These are phyloP conservation scores for Tiliacea citrago DNA, from an alignment of 2,888 invertebrate species.

Conservation along the genomic window DNA sequence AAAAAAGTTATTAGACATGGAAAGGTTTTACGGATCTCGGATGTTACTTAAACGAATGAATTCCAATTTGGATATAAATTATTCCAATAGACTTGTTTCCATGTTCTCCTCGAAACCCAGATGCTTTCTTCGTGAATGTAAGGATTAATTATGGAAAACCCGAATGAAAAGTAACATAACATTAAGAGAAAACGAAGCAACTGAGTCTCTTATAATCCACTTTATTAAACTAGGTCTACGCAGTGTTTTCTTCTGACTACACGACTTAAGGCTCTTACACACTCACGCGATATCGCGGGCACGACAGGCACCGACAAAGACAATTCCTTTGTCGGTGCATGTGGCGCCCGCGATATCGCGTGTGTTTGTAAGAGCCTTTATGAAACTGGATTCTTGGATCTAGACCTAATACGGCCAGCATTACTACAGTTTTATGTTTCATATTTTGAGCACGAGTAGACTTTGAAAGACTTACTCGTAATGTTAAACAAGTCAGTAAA, in stretches of 20 bases:
- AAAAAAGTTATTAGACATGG: constrained; percentile 67
- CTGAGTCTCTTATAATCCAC: constrained; percentile 1
- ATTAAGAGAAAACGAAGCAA: constrained; percentile 20
- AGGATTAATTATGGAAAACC: constrained; percentile 31
- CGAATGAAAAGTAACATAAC: constrained; percentile 21
- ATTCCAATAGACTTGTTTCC: constrained; percentile 59
- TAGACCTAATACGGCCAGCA: constrained; percentile 19
- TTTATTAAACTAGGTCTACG: not conserved
- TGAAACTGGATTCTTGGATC: constrained; percentile 14
- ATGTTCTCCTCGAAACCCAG: constrained; percentile 52
- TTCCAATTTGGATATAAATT: constrained; percentile 64
- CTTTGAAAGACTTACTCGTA: not conserved
- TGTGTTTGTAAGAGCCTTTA: no score
- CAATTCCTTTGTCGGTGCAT: no score
- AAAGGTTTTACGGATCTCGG: constrained; percentile 61
- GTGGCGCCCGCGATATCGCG: no score
- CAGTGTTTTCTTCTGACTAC: constrained; percentile 3
- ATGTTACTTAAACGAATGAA: constrained; percentile 65
- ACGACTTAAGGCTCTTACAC: no score
- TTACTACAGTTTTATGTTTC: constrained; percentile 17
- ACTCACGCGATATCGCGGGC: no score
- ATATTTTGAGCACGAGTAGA: constrained; percentile 8
- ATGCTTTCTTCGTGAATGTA: constrained; percentile 55
- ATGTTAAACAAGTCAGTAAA: not conserved
- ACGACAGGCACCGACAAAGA: no score